Base-by-base conservation (phyloP, 2,113 vertebrate species). In the Columbina picui region DNA sequence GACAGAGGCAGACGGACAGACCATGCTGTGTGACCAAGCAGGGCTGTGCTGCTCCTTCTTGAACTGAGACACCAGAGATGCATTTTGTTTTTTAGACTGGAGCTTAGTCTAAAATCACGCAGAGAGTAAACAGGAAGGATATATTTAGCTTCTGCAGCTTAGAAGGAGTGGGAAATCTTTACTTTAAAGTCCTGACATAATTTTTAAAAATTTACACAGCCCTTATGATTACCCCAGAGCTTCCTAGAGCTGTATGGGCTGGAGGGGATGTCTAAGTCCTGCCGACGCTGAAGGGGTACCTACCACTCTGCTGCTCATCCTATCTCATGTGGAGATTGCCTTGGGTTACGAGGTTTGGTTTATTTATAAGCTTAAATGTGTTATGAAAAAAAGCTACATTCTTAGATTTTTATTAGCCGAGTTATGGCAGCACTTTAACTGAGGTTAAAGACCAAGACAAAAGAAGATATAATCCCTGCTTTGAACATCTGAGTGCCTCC, bases 121-220 rank as follows among this genome's bases (percentile, higher is more conserved):
- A 71, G 60, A 96, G 69, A 81, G 79, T 93, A 96, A 97, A 97
- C 96, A 97, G 95, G 95, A 97, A 96, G 91, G 94, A 92, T 97
- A 96, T 90, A 84, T 97, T 97, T 96, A 96, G 76, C 76, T 92
- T 63, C 83, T 84, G 86, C 76, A 90, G 68, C 43, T 94, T 39
- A 67, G 71, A 25, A 32, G 16, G 21, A 93, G 79, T 70, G 60
- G 76, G 93, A 93, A 94, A 92, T 83, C 73, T 90, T 92, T 47
- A 7, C 80, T 89, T 85, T 50, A 79, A 79, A 93, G 52, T 65
- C 55, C 25, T 82, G 34, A 50, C 93, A 49, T 90, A 45, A 7
- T 89, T 47, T 93, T 64, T 6, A 64, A 92, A 84, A 65, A 12
- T 4, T 71, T 63, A 7, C 14, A 53, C 23, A 60, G 57, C 34